A percentile compares a stretch with the other conserved stretches of the same genome.
Evolutionary conservation across 2,888 invertebrate genomes (phyloP).

Genomic region (Heliconius charithonia): DNA sequence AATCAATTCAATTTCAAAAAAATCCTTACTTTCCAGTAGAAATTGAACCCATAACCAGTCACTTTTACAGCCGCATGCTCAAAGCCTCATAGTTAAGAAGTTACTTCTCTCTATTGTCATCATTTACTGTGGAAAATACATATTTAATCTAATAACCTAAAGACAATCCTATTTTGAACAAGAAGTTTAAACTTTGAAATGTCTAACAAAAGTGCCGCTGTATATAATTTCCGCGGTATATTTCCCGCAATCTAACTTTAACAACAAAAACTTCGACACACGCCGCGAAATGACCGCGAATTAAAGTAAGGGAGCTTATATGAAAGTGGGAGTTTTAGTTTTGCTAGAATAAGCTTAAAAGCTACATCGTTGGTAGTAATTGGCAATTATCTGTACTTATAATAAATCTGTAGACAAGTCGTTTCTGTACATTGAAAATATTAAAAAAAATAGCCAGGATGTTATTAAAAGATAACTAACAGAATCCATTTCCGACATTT

Average conservation of each 20-base stretch:
- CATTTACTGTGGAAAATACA: background rate
- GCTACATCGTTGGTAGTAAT: background rate
- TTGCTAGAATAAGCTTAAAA: background rate
- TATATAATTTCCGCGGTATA: background rate
- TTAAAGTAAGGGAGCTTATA: background rate
- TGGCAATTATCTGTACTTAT: too few species aligned
- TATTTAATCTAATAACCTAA: too few species aligned
- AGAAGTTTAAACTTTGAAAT: background rate
- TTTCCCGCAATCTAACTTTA: constrained; percentile 17
- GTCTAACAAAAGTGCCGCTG: background rate
- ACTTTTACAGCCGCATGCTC: background rate
- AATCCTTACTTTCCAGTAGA: too few species aligned
- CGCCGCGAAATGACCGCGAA: constrained; percentile 5
- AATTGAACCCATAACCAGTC: background rate
- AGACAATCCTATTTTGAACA: background rate
- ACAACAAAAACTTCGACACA: background rate
- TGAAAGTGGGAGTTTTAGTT: background rate
- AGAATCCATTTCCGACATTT: too few species aligned
- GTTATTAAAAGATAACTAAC: too few species aligned
- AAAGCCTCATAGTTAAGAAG: too few species aligned
- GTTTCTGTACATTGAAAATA: too few species aligned
- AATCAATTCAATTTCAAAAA: too few species aligned
- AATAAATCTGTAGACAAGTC: too few species aligned
- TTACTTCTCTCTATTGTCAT: background rate
- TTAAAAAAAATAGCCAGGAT: too few species aligned